Evolutionary conservation across 2,888 invertebrate species (phyloP).

Genomic region (Clunio marinus): DNA sequence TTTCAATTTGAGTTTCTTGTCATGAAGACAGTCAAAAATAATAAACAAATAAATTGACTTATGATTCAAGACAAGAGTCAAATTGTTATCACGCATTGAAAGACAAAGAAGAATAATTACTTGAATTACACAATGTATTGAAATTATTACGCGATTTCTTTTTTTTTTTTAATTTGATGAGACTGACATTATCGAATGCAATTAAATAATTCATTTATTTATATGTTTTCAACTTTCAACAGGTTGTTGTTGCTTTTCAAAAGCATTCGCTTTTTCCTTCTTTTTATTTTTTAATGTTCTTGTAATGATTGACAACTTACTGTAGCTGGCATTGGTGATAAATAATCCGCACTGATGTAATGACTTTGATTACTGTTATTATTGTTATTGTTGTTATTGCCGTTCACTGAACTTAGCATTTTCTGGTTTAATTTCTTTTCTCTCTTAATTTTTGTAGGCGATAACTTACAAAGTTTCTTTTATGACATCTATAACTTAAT

Average conservation of each 20-base stretch:
- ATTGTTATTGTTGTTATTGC: too few species aligned
- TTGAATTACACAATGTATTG: too few species aligned
- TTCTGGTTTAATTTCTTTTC: too few species aligned
- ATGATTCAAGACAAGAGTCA: background rate
- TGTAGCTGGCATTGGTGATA: conserved; percentile 27
- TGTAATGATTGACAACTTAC: conserved; percentile 28
- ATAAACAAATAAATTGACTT: conserved; percentile 14
- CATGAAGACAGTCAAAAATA: background rate
- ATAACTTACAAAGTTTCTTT: background rate
- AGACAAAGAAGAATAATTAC: too few species aligned
- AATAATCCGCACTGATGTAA: conserved; percentile 35
- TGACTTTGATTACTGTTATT: conserved; percentile 30
- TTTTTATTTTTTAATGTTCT: too few species aligned
- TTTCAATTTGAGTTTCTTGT: background rate
- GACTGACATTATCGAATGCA: background rate
- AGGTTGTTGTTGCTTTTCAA: conserved; percentile 23
- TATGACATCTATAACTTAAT: background rate
- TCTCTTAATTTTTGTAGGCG: background rate
- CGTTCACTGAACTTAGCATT: conserved; percentile 32
- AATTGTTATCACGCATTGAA: background rate
- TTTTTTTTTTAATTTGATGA: background rate
- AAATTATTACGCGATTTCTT: background rate
- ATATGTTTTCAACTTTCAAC: conserved; percentile 26
- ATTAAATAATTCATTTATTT: too few species aligned
- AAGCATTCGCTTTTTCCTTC: too few species aligned